These are phyloP conservation scores for Xylota segnis DNA, from an alignment of 2,888 invertebrate genomes.

Conservation along the genomic window DNA sequence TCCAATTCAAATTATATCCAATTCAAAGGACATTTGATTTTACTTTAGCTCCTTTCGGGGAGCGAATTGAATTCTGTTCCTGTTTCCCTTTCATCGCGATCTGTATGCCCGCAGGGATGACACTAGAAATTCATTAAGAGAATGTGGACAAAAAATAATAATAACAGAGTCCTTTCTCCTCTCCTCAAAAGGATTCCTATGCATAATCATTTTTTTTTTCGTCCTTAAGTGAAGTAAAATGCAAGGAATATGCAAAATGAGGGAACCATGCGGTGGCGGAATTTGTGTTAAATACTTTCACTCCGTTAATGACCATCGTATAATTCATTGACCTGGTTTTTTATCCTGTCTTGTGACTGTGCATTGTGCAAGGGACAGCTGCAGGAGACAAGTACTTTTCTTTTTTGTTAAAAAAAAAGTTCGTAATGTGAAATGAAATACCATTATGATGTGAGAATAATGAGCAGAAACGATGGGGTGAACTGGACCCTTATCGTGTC, in stretches of 20 bases:
- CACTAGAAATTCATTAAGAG: slow-evolving; percentile 9
- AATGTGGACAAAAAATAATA: not conserved
- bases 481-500: not conserved
- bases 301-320: slow-evolving; percentile 41
- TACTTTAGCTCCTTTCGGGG: not conserved
- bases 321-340: slow-evolving; percentile 49
- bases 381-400: not conserved
- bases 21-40: slow-evolving; percentile 39
- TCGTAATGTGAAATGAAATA: not conserved
- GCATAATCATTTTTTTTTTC: slow-evolving; percentile 13
- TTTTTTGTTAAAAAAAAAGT: not conserved
- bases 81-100: not conserved
- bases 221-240: not conserved
- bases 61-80: not conserved
- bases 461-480: slow-evolving; percentile 15
- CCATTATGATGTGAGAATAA: slow-evolving; percentile 39
- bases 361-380: slow-evolving; percentile 14
- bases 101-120: not conserved
- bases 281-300: slow-evolving; percentile 46
- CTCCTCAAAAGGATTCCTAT: slow-evolving; percentile 18
- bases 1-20: slow-evolving; percentile 25
- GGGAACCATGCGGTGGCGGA: slow-evolving; percentile 10
- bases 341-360: slow-evolving; percentile 24
- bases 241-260: not conserved
- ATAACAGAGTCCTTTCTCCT: not conserved